Evolutionary conservation across 2,797 vertebrate species (phyloP), one percentile per base, ranked within the genome.

Genomic region (Heterohyrax brucei): DNA sequence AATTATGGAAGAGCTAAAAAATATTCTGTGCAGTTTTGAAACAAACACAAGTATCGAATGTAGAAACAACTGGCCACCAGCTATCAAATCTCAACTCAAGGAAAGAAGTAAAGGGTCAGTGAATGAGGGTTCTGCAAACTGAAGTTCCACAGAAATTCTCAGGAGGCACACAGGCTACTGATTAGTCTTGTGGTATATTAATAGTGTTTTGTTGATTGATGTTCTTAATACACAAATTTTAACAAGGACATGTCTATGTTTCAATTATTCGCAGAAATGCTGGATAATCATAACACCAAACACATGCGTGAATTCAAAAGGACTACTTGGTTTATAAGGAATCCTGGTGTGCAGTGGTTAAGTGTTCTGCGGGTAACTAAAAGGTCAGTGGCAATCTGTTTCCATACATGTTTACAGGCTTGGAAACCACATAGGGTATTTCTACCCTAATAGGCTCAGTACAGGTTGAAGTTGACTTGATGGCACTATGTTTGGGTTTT

Each of bases 191-290:
- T 84, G 48, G 18, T 50, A 19, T 50, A 61, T 66, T 89, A 81
- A 21, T 81, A 92, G 73, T 53, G 7, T 39, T 89, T 91, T 86
- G 62, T 78, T 89, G n/a, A 72, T 79, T 76, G 87, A 66, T 92
- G 84, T 68, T 92, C 73, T 84, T 84, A n/a, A 78, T 72, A 81
- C n/a, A n/a, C 93, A 13, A 89, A 90, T 84, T 92, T 64, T 95
- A 81, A 92, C 14, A 94, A 66, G 33, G 89, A 22, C 6, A 79
- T 84, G 93, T 96, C 68, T 95, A 44, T 64, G 21, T 72, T 94
- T 18, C 66, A 81, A 75, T 75, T 79, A 80, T 83, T 89, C 30
- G 39, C 53, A 68, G 24, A 96, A 90, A 94, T n/a, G 16, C 68
- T 68, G 30, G 22, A 39, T 73, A 82, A 72, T 2, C 5, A 61